Conservation (phyloP, 1,140 invertebrate genomes). For the Episyrphus balteatus region DNA sequence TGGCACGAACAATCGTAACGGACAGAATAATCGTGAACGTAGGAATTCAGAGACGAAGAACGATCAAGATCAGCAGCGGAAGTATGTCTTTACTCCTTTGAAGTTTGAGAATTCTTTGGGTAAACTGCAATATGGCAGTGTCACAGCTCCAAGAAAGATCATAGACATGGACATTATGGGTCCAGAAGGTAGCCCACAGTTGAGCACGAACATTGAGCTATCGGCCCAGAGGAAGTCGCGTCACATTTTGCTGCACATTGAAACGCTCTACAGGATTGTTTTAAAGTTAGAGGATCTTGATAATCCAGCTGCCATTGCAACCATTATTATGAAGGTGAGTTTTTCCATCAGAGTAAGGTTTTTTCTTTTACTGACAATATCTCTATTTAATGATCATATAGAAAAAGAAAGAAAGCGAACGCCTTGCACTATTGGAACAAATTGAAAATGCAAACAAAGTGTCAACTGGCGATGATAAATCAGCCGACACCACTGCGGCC, state of each 20-base stretch:
- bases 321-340: conserved; percentile 46
- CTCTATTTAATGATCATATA: conserved; percentile 14
- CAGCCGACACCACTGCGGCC: conserved; percentile 32
- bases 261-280: conserved; percentile 58
- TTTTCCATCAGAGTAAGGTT: background rate
- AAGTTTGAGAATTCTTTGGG: conserved; percentile 90
- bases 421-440: conserved; percentile 39
- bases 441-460: conserved; percentile 30
- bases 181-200: conserved; percentile 29
- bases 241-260: conserved; percentile 69
- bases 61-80: conserved; percentile 27
- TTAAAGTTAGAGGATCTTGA: conserved; percentile 62
- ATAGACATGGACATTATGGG: conserved; percentile 76
- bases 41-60: conserved; percentile 41
- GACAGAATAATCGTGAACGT: conserved; percentile 36
- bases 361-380: background rate
- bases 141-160: conserved; percentile 86
- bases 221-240: conserved; percentile 45
- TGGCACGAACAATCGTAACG: conserved; percentile 26
- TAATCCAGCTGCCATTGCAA: conserved; percentile 56
- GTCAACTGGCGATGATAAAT: conserved; percentile 19
- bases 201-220: conserved; percentile 12
- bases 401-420: conserved; percentile 48
- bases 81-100: conserved; percentile 56
- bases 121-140: conserved; percentile 73